Evolutionary conservation across 2,113 vertebrate genomes (phyloP).

Genomic region (Ctenodactylus gundi): DNA sequence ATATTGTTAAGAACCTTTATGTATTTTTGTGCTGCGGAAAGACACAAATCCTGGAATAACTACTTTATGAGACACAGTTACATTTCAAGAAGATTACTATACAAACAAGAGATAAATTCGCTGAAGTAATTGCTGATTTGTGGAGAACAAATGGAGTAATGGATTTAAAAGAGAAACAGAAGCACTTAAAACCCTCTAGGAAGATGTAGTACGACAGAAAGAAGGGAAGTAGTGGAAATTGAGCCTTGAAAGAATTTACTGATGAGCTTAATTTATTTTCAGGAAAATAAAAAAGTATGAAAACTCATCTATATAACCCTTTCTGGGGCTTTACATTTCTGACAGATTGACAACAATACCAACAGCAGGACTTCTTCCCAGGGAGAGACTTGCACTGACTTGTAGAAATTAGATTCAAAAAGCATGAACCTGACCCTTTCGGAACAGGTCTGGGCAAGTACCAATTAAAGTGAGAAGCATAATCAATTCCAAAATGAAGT

Average conservation of each 20-base stretch:
- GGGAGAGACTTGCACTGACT: not conserved
- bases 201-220: not conserved
- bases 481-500: slow-evolving; percentile 33
- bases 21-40: not conserved
- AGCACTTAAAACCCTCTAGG: not conserved
- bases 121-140: not conserved
- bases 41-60: slow-evolving; percentile 1
- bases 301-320: not conserved
- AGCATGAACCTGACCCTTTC: not conserved
- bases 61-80: not conserved
- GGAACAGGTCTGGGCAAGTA: slow-evolving; percentile 35
- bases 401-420: slow-evolving; percentile 5
- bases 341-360: slow-evolving; percentile 15
- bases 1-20: not conserved
- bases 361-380: slow-evolving; percentile 29
- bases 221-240: not conserved
- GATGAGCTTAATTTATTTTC: not conserved
- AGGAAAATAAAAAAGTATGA: not conserved
- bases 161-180: not conserved
- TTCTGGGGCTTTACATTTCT: slow-evolving; percentile 25
- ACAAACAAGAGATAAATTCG: not conserved
- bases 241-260: not conserved
- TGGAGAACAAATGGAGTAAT: not conserved
- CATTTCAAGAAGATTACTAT: not conserved
- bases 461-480: not conserved